These are phyloP conservation scores for Blennius ocellaris DNA, from an alignment of 2,113 vertebrate genomes.

Conservation along the genomic window DNA sequence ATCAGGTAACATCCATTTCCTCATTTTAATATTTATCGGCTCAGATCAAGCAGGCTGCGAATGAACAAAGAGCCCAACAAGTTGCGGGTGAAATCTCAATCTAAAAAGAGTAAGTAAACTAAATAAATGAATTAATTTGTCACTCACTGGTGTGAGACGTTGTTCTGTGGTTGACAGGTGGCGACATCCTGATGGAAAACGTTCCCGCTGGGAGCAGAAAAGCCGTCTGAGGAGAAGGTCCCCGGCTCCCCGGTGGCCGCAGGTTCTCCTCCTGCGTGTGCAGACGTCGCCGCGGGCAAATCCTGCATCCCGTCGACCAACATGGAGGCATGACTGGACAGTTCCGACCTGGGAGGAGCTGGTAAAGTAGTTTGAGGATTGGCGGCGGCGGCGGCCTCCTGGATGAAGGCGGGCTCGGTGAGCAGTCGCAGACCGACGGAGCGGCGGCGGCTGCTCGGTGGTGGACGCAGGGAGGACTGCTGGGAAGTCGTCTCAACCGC, in stretches of 20 bases:
- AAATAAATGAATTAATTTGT: no score
- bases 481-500: slow-evolving; percentile 13
- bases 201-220: not conserved
- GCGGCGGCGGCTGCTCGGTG: slow-evolving; percentile 14
- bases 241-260: not conserved
- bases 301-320: not conserved
- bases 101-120: no score
- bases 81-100: no score
- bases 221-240: not conserved
- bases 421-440: slow-evolving; percentile 24
- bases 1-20: no score
- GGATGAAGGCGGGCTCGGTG: not conserved
- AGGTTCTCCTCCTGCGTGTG: no score
- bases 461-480: slow-evolving; percentile 12
- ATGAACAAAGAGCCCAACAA: no score
- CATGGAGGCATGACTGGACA: not conserved
- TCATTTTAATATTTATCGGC: no score
- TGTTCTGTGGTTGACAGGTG: not conserved
- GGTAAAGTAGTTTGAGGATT: not conserved
- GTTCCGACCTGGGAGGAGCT: not conserved
- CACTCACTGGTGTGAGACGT: slow-evolving; percentile 36
- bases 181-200: not conserved
- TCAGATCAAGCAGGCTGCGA: no score
- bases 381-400: not conserved
- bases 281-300: fast-evolving